Evolutionary conservation across 2,888 invertebrate genomes (phyloP).

Genomic region (Sialis fuliginosa): DNA sequence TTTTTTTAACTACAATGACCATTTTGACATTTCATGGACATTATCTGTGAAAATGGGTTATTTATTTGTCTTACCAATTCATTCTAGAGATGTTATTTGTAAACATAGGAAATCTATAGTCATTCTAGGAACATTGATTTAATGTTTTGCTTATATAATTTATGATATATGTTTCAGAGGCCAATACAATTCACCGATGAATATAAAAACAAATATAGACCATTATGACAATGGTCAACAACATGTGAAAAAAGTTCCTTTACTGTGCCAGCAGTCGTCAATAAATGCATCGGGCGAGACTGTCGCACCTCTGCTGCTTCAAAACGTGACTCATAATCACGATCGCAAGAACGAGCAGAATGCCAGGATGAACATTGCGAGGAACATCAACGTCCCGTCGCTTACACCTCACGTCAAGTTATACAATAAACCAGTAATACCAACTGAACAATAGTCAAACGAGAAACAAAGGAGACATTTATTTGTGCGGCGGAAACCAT

Average conservation of each 20-base stretch:
- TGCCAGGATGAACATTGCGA: not conserved
- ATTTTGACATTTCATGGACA: too few relatives aligned
- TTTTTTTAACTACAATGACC: too few relatives aligned
- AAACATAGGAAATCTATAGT: too few relatives aligned
- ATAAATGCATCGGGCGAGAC: not conserved
- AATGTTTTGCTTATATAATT: too few relatives aligned
- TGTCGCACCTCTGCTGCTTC: not conserved
- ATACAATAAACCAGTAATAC: not conserved
- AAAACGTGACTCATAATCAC: not conserved
- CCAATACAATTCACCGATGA: conserved; percentile 3
- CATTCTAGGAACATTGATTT: too few relatives aligned
- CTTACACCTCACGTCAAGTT: not conserved
- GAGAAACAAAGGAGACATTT: not conserved
- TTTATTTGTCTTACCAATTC: not conserved
- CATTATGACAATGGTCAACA: conserved; percentile 4
- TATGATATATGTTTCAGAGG: conserved; percentile 5
- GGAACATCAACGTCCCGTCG: not conserved
- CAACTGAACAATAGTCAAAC: not conserved
- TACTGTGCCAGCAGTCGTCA: not conserved
- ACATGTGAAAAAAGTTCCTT: not conserved
- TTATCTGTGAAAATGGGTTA: too few relatives aligned
- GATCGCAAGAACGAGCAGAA: not conserved
- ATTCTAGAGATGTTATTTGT: too few relatives aligned
- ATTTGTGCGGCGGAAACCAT: too few relatives aligned
- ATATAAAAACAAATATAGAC: conserved; percentile 6